Evolutionary conservation across 2,797 vertebrate species (phyloP).

Genomic region (Carcharodon carcharias): DNA sequence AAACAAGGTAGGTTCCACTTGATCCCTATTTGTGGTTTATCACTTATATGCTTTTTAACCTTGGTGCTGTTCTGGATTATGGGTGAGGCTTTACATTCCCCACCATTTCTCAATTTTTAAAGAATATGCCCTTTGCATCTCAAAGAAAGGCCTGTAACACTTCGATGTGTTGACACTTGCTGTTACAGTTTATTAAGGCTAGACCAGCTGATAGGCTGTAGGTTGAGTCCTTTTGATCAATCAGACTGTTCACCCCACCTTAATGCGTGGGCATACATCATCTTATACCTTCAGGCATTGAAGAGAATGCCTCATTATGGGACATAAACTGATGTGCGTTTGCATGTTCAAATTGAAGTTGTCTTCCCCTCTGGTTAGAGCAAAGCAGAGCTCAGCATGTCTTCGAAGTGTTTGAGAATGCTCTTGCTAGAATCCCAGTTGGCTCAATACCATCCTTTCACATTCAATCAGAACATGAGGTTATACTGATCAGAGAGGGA

Average conservation of each 20-base stretch:
- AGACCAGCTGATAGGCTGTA: neutral
- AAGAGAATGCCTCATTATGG: neutral
- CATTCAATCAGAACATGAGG: slow-evolving; percentile 5
- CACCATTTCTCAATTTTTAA: neutral
- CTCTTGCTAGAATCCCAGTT: neutral
- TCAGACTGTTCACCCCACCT: neutral
- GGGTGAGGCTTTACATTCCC: neutral
- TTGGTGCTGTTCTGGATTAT: neutral
- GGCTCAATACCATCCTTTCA: neutral
- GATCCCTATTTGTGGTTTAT: neutral
- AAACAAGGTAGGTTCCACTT: neutral
- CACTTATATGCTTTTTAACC: neutral
- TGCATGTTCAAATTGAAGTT: neutral
- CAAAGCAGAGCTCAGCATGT: neutral
- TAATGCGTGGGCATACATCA: neutral
- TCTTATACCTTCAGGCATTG: neutral
- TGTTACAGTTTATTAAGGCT: neutral
- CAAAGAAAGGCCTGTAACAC: neutral
- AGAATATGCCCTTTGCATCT: neutral
- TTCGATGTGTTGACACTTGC: neutral
- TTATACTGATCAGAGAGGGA: neutral
- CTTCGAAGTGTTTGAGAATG: neutral
- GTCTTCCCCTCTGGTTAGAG: neutral
- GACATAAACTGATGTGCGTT: neutral
- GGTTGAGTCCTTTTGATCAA: neutral